Evolutionary conservation across 2,888 invertebrate genomes (phyloP), one percentile per base, ranked within the genome.

Genomic region (Morinoia aosen): DNA sequence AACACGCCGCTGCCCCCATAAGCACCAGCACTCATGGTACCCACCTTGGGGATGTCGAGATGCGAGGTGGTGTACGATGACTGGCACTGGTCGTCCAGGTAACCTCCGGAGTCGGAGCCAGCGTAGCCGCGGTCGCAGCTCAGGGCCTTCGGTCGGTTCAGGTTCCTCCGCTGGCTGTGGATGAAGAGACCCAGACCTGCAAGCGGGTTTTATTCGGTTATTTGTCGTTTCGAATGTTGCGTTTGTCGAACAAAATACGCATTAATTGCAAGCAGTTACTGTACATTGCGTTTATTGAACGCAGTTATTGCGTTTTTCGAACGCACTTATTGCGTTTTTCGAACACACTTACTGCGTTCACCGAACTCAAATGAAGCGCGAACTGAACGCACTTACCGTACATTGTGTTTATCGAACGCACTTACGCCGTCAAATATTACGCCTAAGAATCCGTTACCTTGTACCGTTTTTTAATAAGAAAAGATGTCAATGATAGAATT

Each of bases 1-100:
- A 19, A 61, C 12, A 19, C 12, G 61, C 61, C 3, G 16, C 61
- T 61, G 61, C 61, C 12, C 61, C 61, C 61, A 61, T 61, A 19
- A 48, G 8, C 61, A 61, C 61, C 16, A 12, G 19, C 3, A 2
- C 61, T 19, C 12, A 12, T 39, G 2, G 25, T 12, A 5, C 33
- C 91, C 95, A 96, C 96, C 96, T 96, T 96, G 76, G 96, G 96
- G 58, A 96, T 95, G 93, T 96, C 96, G 40, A 96, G 95, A 48
- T 96, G 96, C 25, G 96, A 96, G 96, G 95, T 96, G 91, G 96
- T 96, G 95, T 96, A 96, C 76, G 96, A 96, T 25, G 96, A 96
- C 61, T 96, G 96, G 56, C 96, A 96, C 94, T 96, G 96, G 95
- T 96, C 96, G 94, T 96, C 96, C n/a, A 96, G 95, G 95, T 96